Percentiles rank a stretch among this genome's conserved stretches.
These are phyloP conservation scores for Lepidochitona cinerea DNA, from an alignment of 2,888 invertebrate genomes.

Conservation along the genomic window DNA sequence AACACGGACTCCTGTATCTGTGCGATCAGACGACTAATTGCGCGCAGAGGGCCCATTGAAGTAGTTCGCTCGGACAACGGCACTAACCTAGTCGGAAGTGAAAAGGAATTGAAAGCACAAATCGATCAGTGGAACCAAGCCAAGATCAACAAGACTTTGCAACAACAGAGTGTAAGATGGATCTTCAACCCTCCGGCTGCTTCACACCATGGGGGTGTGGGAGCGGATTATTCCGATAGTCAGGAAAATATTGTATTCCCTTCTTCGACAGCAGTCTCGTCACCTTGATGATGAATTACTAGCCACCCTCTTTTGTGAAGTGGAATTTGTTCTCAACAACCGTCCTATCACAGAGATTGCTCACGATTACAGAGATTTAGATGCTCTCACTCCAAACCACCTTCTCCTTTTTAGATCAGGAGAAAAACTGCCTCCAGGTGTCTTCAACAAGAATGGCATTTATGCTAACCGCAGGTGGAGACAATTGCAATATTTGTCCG, in stretches of 20 bases:
- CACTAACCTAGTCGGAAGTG: too few relatives aligned
- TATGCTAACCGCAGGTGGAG: neutral
- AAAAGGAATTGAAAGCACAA: too few relatives aligned
- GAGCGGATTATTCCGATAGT: neutral
- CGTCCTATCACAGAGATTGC: neutral
- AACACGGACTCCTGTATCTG: too few relatives aligned
- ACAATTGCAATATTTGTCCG: neutral
- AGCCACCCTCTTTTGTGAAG: neutral
- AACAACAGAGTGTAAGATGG: neutral
- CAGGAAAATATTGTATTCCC: neutral
- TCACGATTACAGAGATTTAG: neutral
- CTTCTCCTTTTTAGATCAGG: neutral
- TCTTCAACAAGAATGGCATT: neutral
- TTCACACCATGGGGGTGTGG: neutral
- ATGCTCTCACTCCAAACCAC: neutral
- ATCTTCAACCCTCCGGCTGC: neutral
- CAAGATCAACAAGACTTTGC: too few relatives aligned
- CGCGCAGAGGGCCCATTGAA: too few relatives aligned
- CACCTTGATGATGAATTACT: neutral
- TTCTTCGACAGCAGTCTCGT: neutral
- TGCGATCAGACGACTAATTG: too few relatives aligned
- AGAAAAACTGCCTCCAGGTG: neutral
- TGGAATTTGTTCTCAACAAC: neutral
- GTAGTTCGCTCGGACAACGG: too few relatives aligned
- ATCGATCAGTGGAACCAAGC: too few relatives aligned